Percentiles rank a stretch among this genome's conserved stretches.
Conservation (phyloP, 2,113 vertebrate species). For the Ochotona curzoniae region DNA sequence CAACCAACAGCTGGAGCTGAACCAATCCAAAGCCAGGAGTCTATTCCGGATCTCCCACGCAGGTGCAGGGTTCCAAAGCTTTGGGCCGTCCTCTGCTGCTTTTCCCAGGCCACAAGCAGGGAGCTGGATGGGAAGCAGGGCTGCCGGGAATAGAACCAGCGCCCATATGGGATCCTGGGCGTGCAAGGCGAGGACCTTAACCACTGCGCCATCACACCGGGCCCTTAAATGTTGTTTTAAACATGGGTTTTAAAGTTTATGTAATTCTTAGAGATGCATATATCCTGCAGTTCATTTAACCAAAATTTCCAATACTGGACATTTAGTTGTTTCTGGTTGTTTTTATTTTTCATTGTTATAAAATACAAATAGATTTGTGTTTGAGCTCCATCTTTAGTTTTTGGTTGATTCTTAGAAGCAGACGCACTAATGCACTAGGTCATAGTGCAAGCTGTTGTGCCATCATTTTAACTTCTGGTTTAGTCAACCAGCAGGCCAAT, state of each 20-base stretch:
- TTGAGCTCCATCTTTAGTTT: not conserved
- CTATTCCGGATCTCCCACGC: too few species aligned
- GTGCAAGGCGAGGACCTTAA: too few species aligned
- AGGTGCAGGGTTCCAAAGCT: too few species aligned
- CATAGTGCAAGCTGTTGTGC: not conserved
- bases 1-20: too few species aligned
- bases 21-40: too few species aligned
- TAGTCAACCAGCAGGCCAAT: conserved; percentile 54
- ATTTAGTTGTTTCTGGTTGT: not conserved
- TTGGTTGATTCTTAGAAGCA: not conserved
- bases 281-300: not conserved
- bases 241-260: not conserved
- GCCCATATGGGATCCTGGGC: too few species aligned
- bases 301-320: not conserved
- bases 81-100: too few species aligned
- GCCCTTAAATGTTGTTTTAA: not conserved
- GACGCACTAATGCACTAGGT: not conserved
- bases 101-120: too few species aligned
- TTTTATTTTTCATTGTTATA: not conserved
- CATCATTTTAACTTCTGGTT: conserved; percentile 60
- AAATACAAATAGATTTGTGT: not conserved
- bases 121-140: too few species aligned
- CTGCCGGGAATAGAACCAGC: too few species aligned
- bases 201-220: too few species aligned
- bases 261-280: not conserved